These are phyloP conservation scores for Magallana gigas DNA, from an alignment of 1,140 invertebrate species.

Conservation along the genomic window DNA sequence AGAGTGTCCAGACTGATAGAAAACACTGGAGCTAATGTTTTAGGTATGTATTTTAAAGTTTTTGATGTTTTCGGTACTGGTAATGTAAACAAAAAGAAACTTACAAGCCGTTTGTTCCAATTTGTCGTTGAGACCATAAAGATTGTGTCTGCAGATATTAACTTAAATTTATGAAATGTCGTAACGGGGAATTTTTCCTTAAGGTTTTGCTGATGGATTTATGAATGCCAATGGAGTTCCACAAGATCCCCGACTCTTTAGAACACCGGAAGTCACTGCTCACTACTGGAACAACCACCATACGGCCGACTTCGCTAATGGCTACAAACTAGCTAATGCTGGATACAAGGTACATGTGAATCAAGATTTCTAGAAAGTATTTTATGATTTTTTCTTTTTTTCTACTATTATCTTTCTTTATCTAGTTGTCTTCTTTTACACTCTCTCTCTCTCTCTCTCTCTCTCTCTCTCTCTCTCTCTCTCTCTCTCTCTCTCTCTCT, in stretches of 20 bases:
- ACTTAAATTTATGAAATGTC: background rate
- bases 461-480: too few species aligned
- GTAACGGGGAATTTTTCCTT: background rate
- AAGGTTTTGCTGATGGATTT: slow-evolving; percentile 63
- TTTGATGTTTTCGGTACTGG: too few species aligned
- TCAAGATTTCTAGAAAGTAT: too few species aligned
- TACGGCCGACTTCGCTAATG: slow-evolving; percentile 68
- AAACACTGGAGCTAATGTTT: slow-evolving; percentile 16
- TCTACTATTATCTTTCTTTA: too few species aligned
- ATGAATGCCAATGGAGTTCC: slow-evolving; percentile 49
- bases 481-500: too few species aligned
- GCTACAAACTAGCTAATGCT: slow-evolving; percentile 66
- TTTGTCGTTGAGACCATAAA: too few species aligned
- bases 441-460: too few species aligned
- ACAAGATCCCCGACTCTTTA: slow-evolving; percentile 41
- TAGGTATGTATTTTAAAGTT: background rate
- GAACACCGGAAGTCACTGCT: slow-evolving; percentile 57
- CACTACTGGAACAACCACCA: slow-evolving; percentile 75
- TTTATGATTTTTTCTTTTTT: too few species aligned
- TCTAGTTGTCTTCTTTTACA: too few species aligned
- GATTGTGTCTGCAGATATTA: too few species aligned
- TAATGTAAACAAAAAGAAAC: too few species aligned
- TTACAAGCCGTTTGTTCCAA: too few species aligned
- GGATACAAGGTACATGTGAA: slow-evolving; percentile 62
- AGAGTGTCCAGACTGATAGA: slow-evolving; percentile 51